Percentiles rank a stretch among this genome's conserved stretches.
Evolutionary conservation across 1,140 invertebrate genomes (phyloP).

Genomic region (Drosophila sturtevanti): DNA sequence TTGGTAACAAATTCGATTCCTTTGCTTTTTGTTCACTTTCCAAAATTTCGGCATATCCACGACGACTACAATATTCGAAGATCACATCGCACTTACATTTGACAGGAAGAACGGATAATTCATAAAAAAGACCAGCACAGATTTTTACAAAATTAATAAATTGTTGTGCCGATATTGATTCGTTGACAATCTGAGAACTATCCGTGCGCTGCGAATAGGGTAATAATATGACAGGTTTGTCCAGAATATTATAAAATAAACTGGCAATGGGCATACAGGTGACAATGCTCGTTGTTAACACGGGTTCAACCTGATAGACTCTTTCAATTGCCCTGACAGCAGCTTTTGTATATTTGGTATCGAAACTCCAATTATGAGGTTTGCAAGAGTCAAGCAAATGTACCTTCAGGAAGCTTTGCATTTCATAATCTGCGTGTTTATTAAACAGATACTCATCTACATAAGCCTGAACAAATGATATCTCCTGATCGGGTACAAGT

Average conservation of each 20-base stretch:
- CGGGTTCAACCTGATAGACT: neutral
- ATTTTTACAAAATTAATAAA: constrained; percentile 24
- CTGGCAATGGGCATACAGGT: constrained; percentile 40
- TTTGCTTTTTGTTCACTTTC: neutral
- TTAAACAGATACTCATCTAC: neutral
- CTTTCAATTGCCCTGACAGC: neutral
- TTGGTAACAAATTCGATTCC: neutral
- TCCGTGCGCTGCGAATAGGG: constrained; percentile 29
- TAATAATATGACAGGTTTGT: constrained; percentile 36
- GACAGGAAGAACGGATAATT: constrained; percentile 4
- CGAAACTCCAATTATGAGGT: neutral
- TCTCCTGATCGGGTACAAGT: constrained; percentile 39
- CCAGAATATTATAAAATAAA: constrained; percentile 5
- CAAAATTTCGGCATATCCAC: constrained; percentile 20
- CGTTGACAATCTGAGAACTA: constrained; percentile 23
- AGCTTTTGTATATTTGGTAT: neutral
- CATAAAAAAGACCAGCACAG: constrained; percentile 18
- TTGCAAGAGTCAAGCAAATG: constrained; percentile 22
- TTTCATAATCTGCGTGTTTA: neutral
- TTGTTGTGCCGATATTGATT: constrained; percentile 11
- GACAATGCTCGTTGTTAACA: constrained; percentile 20
- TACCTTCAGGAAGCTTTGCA: constrained; percentile 1
- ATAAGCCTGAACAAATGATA: neutral
- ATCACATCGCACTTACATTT: constrained; percentile 40
- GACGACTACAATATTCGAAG: constrained; percentile 23